Percentiles rank a stretch among this genome's conserved stretches.
phyloP scores from a whole-genome alignment of 1,140 invertebrate species.

The Sminthurinus signatus region DNA sequence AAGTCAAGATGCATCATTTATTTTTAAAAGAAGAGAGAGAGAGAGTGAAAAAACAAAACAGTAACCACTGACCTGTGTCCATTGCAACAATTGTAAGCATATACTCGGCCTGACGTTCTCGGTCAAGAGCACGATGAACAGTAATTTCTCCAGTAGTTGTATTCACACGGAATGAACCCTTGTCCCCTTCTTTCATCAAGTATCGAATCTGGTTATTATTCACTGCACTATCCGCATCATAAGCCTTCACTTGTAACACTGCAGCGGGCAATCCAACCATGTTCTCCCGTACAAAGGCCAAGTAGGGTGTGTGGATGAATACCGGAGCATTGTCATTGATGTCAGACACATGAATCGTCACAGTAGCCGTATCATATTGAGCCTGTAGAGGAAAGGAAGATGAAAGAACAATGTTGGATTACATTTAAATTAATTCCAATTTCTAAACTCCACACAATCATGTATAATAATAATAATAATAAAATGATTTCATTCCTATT shows the following conservation, averaged over 20 bases:
- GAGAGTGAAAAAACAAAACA: no score
- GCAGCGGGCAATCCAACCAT: slow-evolving; percentile 53
- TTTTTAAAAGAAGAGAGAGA: neutral
- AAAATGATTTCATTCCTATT: no score
- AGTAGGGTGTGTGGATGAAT: slow-evolving; percentile 83
- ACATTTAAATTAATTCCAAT: no score
- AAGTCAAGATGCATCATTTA: neutral
- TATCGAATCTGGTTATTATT: slow-evolving; percentile 84
- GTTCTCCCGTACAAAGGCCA: slow-evolving; percentile 89
- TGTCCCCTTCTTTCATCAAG: slow-evolving; percentile 84
- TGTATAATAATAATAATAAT: no score
- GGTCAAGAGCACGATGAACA: slow-evolving; percentile 68
- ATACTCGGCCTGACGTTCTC: slow-evolving; percentile 74
- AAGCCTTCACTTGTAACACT: slow-evolving; percentile 68
- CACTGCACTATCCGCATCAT: slow-evolving; percentile 82
- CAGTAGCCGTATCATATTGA: slow-evolving; percentile 49
- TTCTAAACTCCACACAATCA: no score
- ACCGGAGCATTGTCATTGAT: slow-evolving; percentile 90
- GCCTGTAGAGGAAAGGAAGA: no score
- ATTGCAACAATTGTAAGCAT: slow-evolving; percentile 77
- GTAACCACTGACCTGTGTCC: slow-evolving; percentile 71
- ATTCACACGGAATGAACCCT: slow-evolving; percentile 69
- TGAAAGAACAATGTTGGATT: no score
- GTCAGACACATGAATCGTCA: slow-evolving; percentile 64
- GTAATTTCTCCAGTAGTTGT: slow-evolving; percentile 80